Evolutionary conservation across 1,140 invertebrate genomes (phyloP).

Genomic region (Campoletis sonorensis): DNA sequence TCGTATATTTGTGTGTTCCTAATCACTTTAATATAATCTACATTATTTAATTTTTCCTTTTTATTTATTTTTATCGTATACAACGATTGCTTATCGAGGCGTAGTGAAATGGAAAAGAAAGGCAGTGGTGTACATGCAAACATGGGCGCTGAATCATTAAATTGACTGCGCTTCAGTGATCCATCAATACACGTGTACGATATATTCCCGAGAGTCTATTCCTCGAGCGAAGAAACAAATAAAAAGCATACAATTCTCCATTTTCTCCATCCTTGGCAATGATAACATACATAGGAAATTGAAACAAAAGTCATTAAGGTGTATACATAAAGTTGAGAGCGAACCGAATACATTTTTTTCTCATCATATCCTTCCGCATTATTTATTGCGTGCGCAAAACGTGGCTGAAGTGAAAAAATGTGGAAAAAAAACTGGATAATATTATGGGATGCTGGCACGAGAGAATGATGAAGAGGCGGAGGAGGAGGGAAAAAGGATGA

Average conservation of each 20-base stretch:
- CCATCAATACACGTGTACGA: conserved; percentile 22
- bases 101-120: not conserved
- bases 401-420: conserved; percentile 4
- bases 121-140: not conserved
- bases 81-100: not conserved
- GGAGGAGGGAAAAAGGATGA: conserved; percentile 37
- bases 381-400: not conserved
- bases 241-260: not conserved
- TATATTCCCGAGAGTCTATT: not conserved
- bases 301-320: not conserved
- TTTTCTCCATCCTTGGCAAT: conserved; percentile 6
- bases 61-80: not conserved
- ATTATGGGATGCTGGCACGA: conserved; percentile 16
- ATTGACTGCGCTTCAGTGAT: conserved; percentile 38
- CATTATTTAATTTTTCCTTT: too few relatives aligned
- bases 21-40: too few relatives aligned
- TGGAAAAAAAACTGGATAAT: conserved; percentile 23
- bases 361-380: conserved; percentile 16
- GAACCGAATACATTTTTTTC: not conserved
- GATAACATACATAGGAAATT: not conserved
- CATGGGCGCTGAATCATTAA: conserved; percentile 33
- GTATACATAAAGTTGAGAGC: not conserved
- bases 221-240: not conserved
- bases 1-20: too few relatives aligned
- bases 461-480: conserved; percentile 33